These are phyloP conservation scores for Hesperophylax magnus DNA, from an alignment of 1,140 invertebrate genomes.

Conservation along the genomic window DNA sequence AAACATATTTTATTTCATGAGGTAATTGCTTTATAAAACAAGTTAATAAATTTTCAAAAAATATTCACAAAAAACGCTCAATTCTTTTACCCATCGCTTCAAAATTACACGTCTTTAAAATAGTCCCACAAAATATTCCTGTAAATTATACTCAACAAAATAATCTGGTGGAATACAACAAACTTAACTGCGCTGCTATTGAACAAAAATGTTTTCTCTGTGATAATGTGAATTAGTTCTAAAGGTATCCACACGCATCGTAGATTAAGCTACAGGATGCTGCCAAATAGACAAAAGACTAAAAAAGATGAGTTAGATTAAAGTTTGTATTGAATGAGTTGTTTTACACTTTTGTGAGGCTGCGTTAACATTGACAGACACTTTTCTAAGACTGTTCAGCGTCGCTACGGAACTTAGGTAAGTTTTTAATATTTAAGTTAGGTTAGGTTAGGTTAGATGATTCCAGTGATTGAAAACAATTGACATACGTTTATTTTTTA, in stretches of 20 bases:
- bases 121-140: neutral
- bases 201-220: conserved; percentile 10
- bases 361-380: neutral
- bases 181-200: conserved; percentile 9
- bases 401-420: neutral
- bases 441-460: conserved; percentile 16
- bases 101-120: conserved; percentile 8
- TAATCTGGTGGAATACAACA: conserved; percentile 9
- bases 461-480: conserved; percentile 10
- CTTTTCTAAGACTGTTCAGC: neutral
- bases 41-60: neutral
- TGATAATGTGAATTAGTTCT: conserved; percentile 30
- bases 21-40: neutral
- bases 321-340: too few relatives aligned
- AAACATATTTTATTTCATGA: neutral
- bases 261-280: neutral
- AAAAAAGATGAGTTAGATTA: neutral
- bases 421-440: conserved; percentile 31
- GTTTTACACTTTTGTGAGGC: neutral
- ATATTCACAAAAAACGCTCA: too few relatives aligned
- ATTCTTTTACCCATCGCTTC: neutral
- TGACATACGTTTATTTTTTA: neutral
- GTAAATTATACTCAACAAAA: conserved; percentile 16
- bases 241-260: neutral
- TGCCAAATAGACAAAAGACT: neutral